Conservation (phyloP, 1,140 invertebrate species). For the Dysdera silvatica region DNA sequence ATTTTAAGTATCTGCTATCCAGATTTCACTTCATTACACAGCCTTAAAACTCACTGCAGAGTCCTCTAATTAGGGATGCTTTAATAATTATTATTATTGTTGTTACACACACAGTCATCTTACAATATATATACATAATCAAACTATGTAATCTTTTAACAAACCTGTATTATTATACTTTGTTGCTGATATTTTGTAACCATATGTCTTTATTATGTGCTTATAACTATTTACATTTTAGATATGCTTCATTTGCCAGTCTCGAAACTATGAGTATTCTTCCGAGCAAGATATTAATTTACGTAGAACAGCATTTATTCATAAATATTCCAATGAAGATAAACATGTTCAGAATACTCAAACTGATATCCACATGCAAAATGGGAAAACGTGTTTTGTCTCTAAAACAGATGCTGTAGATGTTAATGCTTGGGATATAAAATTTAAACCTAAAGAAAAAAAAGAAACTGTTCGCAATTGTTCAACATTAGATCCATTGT, state of each 20-base stretch:
- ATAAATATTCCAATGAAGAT: neutral
- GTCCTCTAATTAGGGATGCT: too few species aligned
- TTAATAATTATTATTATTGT: too few species aligned
- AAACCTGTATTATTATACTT: too few species aligned
- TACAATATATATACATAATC: too few species aligned
- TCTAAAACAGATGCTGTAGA: neutral
- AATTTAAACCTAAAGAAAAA: conserved; percentile 58
- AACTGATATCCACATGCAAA: neutral
- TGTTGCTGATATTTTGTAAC: neutral
- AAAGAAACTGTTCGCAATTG: conserved; percentile 73
- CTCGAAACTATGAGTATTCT: conserved; percentile 44
- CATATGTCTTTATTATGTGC: neutral
- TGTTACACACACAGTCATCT: too few species aligned
- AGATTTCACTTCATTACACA: too few species aligned
- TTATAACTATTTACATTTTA: conserved; percentile 23
- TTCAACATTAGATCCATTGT: conserved; percentile 62
- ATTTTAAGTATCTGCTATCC: too few species aligned
- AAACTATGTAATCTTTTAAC: too few species aligned
- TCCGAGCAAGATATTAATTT: conserved; percentile 34
- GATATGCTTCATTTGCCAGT: conserved; percentile 66
- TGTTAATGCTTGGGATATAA: neutral
- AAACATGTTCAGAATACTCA: neutral
- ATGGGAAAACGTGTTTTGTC: too few species aligned
- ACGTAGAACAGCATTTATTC: conserved; percentile 15
- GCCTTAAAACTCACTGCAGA: too few species aligned